phyloP scores from a whole-genome alignment of 2,797 vertebrate genomes.

The Urocyon cinereoargenteus region DNA sequence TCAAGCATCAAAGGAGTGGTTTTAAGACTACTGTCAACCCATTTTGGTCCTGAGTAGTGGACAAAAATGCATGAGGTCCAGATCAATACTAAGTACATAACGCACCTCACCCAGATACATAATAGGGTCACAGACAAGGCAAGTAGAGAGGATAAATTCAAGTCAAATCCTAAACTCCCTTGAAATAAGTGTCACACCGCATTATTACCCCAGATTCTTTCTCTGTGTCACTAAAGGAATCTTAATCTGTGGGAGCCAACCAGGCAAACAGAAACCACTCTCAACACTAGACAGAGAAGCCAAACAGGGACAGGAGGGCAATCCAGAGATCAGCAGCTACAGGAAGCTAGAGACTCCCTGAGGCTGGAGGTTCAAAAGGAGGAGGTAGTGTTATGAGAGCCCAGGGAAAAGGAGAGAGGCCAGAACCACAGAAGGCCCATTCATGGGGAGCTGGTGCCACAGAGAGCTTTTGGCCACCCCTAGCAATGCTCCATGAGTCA shows the following conservation, averaged over 20 bases:
- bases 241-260: background rate
- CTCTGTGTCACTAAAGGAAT: background rate
- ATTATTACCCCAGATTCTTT: background rate
- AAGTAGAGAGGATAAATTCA: background rate
- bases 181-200: background rate
- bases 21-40: background rate
- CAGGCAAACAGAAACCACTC: background rate
- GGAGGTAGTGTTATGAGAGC: too few relatives aligned
- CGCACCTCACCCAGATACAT: background rate
- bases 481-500: rapidly evolving
- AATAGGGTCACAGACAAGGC: background rate
- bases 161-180: background rate
- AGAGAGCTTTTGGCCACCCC: too few relatives aligned
- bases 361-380: background rate
- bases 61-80: background rate
- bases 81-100: background rate
- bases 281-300: background rate
- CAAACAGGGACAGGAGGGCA: background rate
- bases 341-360: background rate
- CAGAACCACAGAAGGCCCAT: background rate
- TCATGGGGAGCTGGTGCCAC: background rate
- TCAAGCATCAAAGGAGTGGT: background rate
- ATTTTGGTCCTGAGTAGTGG: background rate
- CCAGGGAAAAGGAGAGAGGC: background rate
- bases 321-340: background rate